A percentile compares a stretch with the other conserved stretches of the same genome.
These are phyloP conservation scores for Ridgeia piscesae DNA, from an alignment of 1,140 invertebrate genomes.

Conservation along the genomic window DNA sequence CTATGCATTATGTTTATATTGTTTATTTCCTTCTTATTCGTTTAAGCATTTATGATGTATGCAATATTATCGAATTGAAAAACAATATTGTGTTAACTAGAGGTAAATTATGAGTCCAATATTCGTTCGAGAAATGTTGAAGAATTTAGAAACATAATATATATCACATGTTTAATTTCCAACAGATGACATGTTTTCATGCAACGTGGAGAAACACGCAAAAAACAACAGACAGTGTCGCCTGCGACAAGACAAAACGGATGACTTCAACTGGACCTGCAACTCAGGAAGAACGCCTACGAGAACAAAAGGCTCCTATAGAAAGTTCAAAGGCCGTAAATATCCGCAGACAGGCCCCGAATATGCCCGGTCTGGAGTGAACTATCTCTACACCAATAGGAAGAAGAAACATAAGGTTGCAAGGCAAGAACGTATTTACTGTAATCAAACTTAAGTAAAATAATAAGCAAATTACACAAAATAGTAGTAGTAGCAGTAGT, in stretches of 20 bases:
- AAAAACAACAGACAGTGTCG: neutral
- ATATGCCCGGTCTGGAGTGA: neutral
- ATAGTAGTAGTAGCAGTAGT: too few species aligned
- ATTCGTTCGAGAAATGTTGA: too few species aligned
- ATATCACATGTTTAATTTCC: neutral
- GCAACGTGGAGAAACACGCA: neutral
- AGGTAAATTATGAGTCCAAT: too few species aligned
- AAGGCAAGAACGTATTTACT: neutral
- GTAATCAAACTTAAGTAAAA: too few species aligned
- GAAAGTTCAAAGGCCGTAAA: neutral
- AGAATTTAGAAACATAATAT: too few species aligned
- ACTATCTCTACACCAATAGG: neutral
- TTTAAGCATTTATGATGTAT: too few species aligned
- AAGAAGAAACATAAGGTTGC: neutral
- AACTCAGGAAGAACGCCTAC: neutral
- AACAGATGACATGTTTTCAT: neutral
- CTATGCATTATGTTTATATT: too few species aligned
- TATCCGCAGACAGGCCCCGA: neutral
- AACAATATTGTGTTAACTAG: too few species aligned
- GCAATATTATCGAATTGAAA: too few species aligned
- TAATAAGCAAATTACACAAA: too few species aligned
- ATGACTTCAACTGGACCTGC: neutral
- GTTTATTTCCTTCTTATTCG: too few species aligned
- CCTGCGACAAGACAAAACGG: neutral
- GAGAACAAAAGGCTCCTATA: neutral